phyloP scores from a whole-genome alignment of 92 coral and sea anemone genomes.

The Parazoanthus swiftii region DNA sequence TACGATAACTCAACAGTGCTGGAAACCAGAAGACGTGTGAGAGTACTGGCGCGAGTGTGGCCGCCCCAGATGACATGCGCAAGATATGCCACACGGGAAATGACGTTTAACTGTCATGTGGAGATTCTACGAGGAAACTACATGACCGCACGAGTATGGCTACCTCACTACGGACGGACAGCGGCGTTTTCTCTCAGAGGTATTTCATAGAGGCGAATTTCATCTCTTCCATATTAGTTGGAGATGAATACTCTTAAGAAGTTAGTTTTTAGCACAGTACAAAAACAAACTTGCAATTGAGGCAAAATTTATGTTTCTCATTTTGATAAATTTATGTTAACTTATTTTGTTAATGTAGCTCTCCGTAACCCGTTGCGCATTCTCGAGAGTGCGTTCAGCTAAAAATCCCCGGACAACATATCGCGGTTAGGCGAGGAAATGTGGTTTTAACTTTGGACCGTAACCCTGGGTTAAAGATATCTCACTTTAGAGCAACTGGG shows the following conservation, averaged over 20 bases:
- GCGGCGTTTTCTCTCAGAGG: conserved; percentile 18
- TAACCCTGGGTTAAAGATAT: too few species aligned
- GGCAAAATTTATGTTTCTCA: too few species aligned
- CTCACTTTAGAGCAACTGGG: too few species aligned
- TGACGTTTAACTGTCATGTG: neutral
- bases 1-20: conserved; percentile 38
- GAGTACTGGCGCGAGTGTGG: conserved; percentile 46
- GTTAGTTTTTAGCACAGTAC: too few species aligned
- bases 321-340: too few species aligned
- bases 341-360: too few species aligned
- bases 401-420: too few species aligned
- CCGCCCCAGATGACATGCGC: conserved; percentile 38
- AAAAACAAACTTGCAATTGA: too few species aligned
- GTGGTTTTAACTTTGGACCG: too few species aligned
- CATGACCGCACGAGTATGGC: conserved; percentile 26
- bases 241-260: neutral
- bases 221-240: neutral
- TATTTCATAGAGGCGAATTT: neutral
- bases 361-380: too few species aligned
- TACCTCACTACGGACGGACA: conserved; percentile 12
- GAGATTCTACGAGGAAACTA: conserved; percentile 32
- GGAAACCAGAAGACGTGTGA: conserved; percentile 49
- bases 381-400: too few species aligned
- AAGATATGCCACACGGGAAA: neutral
- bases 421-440: too few species aligned